These are phyloP conservation scores for Rousettus leschenaultii DNA, from an alignment of 2,113 vertebrate species.

Conservation along the genomic window DNA sequence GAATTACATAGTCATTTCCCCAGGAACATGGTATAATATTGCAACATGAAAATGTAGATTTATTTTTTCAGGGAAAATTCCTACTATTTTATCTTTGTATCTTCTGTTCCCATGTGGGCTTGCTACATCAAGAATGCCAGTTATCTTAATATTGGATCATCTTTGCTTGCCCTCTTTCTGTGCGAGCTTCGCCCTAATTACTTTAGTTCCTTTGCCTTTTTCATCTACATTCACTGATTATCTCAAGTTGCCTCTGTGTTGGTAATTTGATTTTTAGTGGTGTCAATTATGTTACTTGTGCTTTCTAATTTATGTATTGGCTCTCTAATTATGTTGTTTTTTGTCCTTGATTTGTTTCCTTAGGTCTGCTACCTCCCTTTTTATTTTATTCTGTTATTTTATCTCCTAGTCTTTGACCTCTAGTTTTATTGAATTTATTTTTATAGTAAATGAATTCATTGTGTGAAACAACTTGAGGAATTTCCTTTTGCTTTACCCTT, in stretches of 20 bases:
- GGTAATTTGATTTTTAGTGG: not conserved
- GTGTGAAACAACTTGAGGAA: not conserved
- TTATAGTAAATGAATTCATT: not conserved
- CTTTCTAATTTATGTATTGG: not conserved
- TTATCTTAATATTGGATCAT: not conserved
- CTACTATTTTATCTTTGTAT: not conserved
- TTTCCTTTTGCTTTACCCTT: not conserved
- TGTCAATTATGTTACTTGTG: not conserved
- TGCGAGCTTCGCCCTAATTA: not conserved
- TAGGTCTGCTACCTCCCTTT: not conserved
- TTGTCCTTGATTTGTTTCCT: not conserved
- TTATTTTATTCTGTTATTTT: not conserved
- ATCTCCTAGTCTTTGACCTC: constrained; percentile 2
- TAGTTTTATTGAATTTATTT: constrained; percentile 24
- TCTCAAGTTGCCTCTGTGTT: not conserved
- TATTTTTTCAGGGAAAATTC: not conserved
- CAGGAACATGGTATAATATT: not conserved
- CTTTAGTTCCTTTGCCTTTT: not conserved
- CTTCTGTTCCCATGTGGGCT: not conserved
- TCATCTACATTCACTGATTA: not conserved
- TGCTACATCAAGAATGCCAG: not conserved
- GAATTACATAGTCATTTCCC: not conserved
- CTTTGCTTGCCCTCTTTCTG: not conserved
- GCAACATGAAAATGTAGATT: not conserved
- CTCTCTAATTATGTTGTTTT: not conserved